Base-by-base conservation (phyloP, 2,888 invertebrate genomes). In the Leptinotarsa rubiginosa region DNA sequence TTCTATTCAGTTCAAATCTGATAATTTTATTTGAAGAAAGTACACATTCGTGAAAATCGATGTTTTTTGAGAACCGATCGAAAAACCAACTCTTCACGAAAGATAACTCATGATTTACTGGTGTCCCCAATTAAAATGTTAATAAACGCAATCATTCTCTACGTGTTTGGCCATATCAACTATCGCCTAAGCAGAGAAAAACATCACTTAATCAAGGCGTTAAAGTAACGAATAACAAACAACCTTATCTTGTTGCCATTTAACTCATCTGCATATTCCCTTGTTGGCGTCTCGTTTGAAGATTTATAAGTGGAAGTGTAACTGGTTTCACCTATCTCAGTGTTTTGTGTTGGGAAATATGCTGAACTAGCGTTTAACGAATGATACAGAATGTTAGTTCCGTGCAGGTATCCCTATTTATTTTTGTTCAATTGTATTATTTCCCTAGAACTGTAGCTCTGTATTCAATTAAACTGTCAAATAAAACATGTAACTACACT, bases 391-490 rank as follows among this genome's bases (percentile, higher is more conserved):
- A 56, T 22, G 56, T 56, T 56, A 15, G 22, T 22, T 56, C 1
- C 56, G 56, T 41, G 41, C 41, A 41, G 22, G 56, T 10, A 22
- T 56, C 56, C 22, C 56, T 15, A 56, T 56, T 56, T 56, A 56
- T 56, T 22, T 56, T 22, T 56, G 56, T 56, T 56, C 20, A 56
- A 56, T 56, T 56, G 22, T 56, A 56, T 56, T 20, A 20, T 56
- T 56, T 56, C 22, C 12, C 56, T 56, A 20, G 56, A 25, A 56
- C 15, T 22, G 56, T 56, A 15, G 56, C 56, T 18, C 2, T 22
- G 56, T 22, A 56, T 56, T 56, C 56, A 56, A 56, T 22, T 56
- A 56, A 56, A 56, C 56, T 56, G 56, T 56, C 56, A 13, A 25
- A 56, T 56, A 22, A 56, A 56, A 56, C 56, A 56, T 22, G 56